Conservation (phyloP, 2,113 vertebrate species). For the Dermatemys mawii region DNA sequence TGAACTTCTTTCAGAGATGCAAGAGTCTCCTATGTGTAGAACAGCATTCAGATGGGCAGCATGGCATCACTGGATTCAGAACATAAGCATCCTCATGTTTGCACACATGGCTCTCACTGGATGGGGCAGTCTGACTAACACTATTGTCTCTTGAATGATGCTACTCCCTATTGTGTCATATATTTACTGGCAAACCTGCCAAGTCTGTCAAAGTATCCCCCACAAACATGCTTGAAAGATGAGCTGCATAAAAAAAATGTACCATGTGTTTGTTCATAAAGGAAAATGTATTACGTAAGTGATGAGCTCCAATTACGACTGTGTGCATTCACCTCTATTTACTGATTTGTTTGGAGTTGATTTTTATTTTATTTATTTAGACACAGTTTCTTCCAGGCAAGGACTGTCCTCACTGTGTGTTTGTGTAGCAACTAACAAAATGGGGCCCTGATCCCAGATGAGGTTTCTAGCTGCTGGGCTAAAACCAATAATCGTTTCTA, state of each 20-base stretch:
- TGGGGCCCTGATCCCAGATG: neutral
- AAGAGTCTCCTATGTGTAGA: neutral
- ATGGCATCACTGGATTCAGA: neutral
- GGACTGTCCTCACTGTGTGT: neutral
- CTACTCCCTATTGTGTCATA: neutral
- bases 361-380: neutral
- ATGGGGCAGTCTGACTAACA: neutral
- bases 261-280: neutral
- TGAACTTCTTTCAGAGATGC: neutral
- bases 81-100: neutral
- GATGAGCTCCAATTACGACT: neutral
- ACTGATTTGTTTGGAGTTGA: rapidly evolving
- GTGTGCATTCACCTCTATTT: neutral
- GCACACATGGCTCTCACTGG: neutral
- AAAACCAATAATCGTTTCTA: conserved; percentile 2
- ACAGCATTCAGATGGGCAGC: neutral
- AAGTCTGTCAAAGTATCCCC: neutral
- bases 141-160: neutral
- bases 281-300: neutral
- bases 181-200: neutral
- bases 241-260: neutral
- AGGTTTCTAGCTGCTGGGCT: neutral
- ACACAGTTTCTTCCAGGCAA: neutral
- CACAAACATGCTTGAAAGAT: neutral
- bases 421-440: neutral